Evolutionary conservation across 2,888 invertebrate genomes (phyloP).

Genomic region (Chalcosyrphus nemorum): DNA sequence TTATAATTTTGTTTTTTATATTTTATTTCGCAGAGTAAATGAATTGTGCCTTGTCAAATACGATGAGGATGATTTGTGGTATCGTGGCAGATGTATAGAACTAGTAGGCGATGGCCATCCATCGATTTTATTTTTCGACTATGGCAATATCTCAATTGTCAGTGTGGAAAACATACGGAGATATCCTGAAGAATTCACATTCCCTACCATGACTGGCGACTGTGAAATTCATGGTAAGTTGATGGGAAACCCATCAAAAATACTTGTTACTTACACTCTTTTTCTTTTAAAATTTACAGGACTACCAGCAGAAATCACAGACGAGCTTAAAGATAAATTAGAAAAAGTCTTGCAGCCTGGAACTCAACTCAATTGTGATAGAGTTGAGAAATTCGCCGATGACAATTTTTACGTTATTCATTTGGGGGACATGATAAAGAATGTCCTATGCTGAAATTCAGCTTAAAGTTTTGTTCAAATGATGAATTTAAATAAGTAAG

Average conservation of each 20-base stretch:
- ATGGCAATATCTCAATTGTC: constrained; percentile 77
- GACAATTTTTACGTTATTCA: constrained; percentile 40
- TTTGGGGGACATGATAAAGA: constrained; percentile 4
- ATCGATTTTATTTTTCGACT: constrained; percentile 79
- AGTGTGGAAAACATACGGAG: constrained; percentile 77
- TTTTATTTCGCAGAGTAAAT: constrained; percentile 73
- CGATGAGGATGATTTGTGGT: constrained; percentile 77
- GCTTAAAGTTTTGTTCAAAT: too few relatives aligned
- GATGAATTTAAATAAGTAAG: too few relatives aligned
- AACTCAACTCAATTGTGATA: constrained; percentile 30
- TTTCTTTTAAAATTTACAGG: constrained; percentile 32
- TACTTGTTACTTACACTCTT: constrained; percentile 52
- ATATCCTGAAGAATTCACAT: constrained; percentile 79
- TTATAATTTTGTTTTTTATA: background rate
- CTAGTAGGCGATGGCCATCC: constrained; percentile 80
- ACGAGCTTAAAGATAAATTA: constrained; percentile 19
- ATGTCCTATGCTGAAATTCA: background rate
- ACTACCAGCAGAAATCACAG: constrained; percentile 18
- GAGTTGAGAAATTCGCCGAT: constrained; percentile 29
- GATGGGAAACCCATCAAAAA: constrained; percentile 24
- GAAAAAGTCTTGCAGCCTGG: constrained; percentile 20
- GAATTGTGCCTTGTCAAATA: constrained; percentile 79
- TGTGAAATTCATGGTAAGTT: constrained; percentile 76
- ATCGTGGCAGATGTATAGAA: constrained; percentile 79
- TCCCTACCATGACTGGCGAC: constrained; percentile 77